Conservation (phyloP, 2,888 invertebrate species). For the Nomada goodeniana region DNA sequence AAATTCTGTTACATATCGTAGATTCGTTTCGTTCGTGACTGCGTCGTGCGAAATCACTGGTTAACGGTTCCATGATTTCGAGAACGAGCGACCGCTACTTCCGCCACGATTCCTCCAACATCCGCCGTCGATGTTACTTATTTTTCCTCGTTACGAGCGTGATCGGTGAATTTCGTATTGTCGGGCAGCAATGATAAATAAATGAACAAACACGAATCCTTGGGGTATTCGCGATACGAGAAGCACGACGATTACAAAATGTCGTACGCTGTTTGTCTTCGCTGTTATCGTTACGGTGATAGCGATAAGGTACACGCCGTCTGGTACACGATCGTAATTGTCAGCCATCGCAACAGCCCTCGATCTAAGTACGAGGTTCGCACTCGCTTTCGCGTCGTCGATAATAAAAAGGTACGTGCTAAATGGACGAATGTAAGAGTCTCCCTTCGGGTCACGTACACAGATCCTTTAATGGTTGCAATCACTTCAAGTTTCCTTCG, state of each 20-base stretch:
- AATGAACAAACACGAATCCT: too few relatives aligned
- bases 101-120: constrained; percentile 31
- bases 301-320: constrained; percentile 1
- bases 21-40: neutral
- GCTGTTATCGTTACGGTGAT: constrained; percentile 22
- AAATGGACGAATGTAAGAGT: too few relatives aligned
- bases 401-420: too few relatives aligned
- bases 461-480: too few relatives aligned
- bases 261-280: neutral
- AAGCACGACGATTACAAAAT: neutral
- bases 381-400: neutral
- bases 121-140: constrained; percentile 7
- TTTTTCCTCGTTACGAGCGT: constrained; percentile 21
- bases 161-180: neutral
- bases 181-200: constrained; percentile 1
- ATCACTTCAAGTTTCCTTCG: too few relatives aligned
- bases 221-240: too few relatives aligned
- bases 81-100: constrained; percentile 32
- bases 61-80: constrained; percentile 56
- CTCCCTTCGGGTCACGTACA: too few relatives aligned
- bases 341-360: constrained; percentile 5
- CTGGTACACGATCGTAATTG: constrained; percentile 25
- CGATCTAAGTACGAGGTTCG: neutral
- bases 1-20: constrained; percentile 20
- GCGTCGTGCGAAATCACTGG: constrained; percentile 5